Percentiles rank a stretch among this genome's conserved stretches.
Evolutionary conservation across 2,113 vertebrate genomes (phyloP).

Genomic region (Apodemus speciosus): DNA sequence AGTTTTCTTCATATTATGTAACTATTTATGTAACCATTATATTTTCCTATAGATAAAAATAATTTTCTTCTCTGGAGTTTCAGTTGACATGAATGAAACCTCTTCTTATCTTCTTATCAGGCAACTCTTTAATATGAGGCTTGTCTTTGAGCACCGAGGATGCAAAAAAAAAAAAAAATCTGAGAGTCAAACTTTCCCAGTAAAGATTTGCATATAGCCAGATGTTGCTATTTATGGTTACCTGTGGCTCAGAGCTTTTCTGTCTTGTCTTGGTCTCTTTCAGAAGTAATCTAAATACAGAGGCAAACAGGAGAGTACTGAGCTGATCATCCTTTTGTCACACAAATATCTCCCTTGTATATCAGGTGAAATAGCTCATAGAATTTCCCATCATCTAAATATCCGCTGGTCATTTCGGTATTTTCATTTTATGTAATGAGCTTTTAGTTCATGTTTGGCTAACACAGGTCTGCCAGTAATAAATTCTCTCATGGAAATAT

Average conservation of each 20-base stretch:
- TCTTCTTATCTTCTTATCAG: neutral
- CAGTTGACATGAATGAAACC: neutral
- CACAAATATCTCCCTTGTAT: neutral
- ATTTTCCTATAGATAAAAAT: neutral
- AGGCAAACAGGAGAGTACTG: neutral
- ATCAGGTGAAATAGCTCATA: neutral
- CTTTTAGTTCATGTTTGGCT: constrained; percentile 22
- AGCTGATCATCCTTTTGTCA: neutral
- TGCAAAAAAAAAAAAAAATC: neutral
- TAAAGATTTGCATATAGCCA: constrained; percentile 19
- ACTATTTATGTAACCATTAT: neutral
- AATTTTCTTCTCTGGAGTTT: constrained; percentile 27
- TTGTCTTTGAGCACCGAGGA: neutral
- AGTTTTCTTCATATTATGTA: neutral
- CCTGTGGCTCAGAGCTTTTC: neutral
- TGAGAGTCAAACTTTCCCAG: constrained; percentile 11
- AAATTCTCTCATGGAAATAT: constrained; percentile 59
- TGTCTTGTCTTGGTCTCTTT: constrained; percentile 15
- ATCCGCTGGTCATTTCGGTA: neutral
- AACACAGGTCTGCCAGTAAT: neutral
- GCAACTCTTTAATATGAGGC: neutral
- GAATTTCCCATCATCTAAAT: constrained; percentile 8
- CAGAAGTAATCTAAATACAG: constrained; percentile 1
- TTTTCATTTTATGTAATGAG: constrained; percentile 17
- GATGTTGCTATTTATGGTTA: neutral